Evolutionary conservation across 2,113 vertebrate species (phyloP).

Genomic region (Hypanus sabinus): DNA sequence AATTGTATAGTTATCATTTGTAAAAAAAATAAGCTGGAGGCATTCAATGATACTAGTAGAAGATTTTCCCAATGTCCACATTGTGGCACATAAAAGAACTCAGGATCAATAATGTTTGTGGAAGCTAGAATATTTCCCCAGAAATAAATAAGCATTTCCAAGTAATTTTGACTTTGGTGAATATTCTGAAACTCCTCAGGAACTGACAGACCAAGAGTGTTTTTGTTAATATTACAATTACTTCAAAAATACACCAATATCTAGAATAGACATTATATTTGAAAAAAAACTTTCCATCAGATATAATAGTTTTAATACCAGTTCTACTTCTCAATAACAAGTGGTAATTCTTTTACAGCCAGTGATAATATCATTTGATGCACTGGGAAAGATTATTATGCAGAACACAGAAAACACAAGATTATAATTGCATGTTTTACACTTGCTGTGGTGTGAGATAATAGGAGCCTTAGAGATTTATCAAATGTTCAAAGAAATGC

Average conservation of each 20-base stretch:
- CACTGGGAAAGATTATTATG: neutral
- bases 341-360: neutral
- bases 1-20: constrained; percentile 37
- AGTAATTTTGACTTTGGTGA: neutral
- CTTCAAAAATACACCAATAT: neutral
- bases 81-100: neutral
- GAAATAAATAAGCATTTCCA: neutral
- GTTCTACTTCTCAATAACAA: neutral
- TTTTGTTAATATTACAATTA: neutral
- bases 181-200: neutral
- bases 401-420: neutral
- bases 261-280: neutral
- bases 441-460: neutral
- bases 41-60: constrained; percentile 36
- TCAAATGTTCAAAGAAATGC: neutral
- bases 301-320: neutral
- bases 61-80: neutral
- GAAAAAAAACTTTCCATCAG: neutral
- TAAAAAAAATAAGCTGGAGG: constrained; percentile 40
- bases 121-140: neutral
- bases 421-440: neutral
- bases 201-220: neutral
- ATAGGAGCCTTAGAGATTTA: neutral
- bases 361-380: neutral
- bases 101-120: neutral